phyloP scores from a whole-genome alignment of 2,113 vertebrate genomes.

The Aptenodytes patagonicus region DNA sequence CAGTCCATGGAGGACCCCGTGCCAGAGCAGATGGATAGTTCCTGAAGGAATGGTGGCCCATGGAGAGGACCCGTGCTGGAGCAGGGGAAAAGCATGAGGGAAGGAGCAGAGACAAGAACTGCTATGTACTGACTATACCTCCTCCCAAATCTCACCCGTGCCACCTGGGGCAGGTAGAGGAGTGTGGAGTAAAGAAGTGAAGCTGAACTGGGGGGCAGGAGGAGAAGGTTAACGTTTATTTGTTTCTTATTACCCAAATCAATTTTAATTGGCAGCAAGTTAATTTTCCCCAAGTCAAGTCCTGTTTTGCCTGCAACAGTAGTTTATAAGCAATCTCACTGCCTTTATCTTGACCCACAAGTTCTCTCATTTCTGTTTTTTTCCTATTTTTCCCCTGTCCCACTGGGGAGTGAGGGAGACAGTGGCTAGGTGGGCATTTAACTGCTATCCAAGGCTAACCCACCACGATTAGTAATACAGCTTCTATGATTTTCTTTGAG shows the following conservation, averaged over 20 bases:
- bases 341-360: background rate
- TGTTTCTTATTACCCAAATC: background rate
- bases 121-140: background rate
- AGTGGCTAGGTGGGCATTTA: background rate
- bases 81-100: background rate
- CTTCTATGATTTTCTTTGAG: background rate
- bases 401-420: background rate
- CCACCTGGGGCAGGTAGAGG: background rate
- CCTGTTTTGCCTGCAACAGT: background rate
- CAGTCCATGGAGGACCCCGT: background rate
- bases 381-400: background rate
- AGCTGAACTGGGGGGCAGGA: rapidly evolving
- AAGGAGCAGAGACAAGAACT: background rate
- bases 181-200: background rate
- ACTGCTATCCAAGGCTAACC: background rate
- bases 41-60: background rate
- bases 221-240: background rate
- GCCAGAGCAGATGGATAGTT: background rate
- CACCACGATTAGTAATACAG: background rate
- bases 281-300: background rate
- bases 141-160: background rate
- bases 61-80: background rate
- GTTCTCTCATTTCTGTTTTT: background rate
- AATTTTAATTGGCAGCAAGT: background rate
- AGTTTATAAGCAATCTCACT: background rate